phyloP scores from a whole-genome alignment of 2,888 invertebrate species.

The Erynnis tages region DNA sequence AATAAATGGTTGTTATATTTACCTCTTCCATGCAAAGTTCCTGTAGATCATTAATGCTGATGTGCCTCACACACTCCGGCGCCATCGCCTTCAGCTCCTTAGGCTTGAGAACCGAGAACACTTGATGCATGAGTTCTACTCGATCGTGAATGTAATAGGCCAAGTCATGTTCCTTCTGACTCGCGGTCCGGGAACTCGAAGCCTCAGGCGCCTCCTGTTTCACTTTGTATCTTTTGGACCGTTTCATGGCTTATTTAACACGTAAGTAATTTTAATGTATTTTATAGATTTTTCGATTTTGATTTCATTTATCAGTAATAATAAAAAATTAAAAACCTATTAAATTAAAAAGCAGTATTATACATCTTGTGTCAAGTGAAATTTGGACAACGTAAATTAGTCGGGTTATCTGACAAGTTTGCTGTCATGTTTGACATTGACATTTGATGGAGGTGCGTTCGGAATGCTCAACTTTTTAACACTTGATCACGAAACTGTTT shows the following conservation, averaged over 20 bases:
- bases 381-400: slow-evolving; percentile 6
- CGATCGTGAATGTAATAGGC: slow-evolving; percentile 82
- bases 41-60: slow-evolving; percentile 76
- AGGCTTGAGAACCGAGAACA: slow-evolving; percentile 79
- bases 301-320: neutral
- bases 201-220: slow-evolving; percentile 37
- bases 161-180: slow-evolving; percentile 71
- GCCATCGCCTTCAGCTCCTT: slow-evolving; percentile 81
- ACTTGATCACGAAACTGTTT: neutral
- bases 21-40: slow-evolving; percentile 83
- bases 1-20: neutral
- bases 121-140: slow-evolving; percentile 82
- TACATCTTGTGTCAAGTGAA: too few relatives aligned
- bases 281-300: neutral
- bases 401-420: neutral
- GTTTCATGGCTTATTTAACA: slow-evolving; percentile 36
- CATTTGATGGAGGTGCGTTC: slow-evolving; percentile 4
- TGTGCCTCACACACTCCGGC: slow-evolving; percentile 71
- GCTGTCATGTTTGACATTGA: slow-evolving; percentile 14
- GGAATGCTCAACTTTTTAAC: neutral
- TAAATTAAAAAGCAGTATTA: too few relatives aligned
- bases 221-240: slow-evolving; percentile 35
- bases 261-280: neutral
- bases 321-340: too few relatives aligned
- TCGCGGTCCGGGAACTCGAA: slow-evolving; percentile 39